Base-by-base conservation (phyloP, 2,888 invertebrate genomes). In the Standfussiana lucernea region DNA sequence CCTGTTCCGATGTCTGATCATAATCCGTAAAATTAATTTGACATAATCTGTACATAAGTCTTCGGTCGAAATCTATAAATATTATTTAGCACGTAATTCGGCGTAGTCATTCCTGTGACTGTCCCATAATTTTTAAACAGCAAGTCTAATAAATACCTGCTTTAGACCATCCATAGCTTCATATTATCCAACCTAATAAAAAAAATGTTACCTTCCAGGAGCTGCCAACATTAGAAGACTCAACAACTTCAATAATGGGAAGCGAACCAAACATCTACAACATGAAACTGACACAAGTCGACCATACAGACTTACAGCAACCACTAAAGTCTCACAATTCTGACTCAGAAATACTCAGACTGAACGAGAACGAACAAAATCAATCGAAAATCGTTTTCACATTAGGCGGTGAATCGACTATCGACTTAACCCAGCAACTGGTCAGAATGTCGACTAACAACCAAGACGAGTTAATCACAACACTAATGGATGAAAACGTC, bases 221-320 rank as follows among this genome's bases (percentile, higher is more conserved):
- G 76, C 73, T 95, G 59, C 89, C 94, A 53, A 87, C 91, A 4
- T 80, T 97, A 37, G 94, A 96, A 82, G 91, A 94, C 8, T 95
- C 96, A 2, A 95, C 96, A 0, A 93, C 96, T 18, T 96, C 96
- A 1, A 93, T 96, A 88, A 96, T 97, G 94, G 97, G 97, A 37
- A 97, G 97, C 78, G 97, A 97, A 89, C 95, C 97, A 0, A 96
- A 96, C 80, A 95, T 96, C 1, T 96, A 96, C 89, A 93, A 95
- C 80, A 93, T 94, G 89, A 95, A 96, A 82, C 87, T 95, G 0
- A 80, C 89, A 0, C 91, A 92, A 72, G 89, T 79, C 1, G 88
- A 90, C 73, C 69, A 85, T 18, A 45, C 83, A 0, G 91, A 93
- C 45, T 74, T 85, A 1, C 77, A 87, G 1, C 83, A 86, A 6